A percentile compares a stretch with the other conserved stretches of the same genome.
phyloP scores from a whole-genome alignment of 2,797 vertebrate genomes.

The Cyprinella venusta region DNA sequence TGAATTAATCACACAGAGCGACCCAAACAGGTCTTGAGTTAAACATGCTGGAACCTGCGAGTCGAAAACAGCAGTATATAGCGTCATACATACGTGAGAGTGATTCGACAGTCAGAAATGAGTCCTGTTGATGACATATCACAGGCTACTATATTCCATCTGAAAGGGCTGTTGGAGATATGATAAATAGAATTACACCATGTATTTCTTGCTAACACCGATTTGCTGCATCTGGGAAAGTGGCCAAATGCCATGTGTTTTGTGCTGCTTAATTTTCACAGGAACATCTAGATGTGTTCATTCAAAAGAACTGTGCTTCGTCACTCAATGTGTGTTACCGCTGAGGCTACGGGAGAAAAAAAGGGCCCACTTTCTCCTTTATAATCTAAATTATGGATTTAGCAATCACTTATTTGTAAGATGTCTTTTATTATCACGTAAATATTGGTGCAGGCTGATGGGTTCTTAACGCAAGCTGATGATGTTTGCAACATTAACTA shows the following conservation, averaged over 20 bases:
- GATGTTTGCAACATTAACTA: no score
- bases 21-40: constrained; percentile 6
- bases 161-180: neutral
- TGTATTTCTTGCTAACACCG: neutral
- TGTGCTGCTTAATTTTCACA: constrained; percentile 12
- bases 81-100: constrained; percentile 4
- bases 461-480: no score
- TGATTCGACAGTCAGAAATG: neutral
- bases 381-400: neutral
- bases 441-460: no score
- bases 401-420: neutral
- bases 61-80: constrained; percentile 1
- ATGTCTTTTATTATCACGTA: neutral
- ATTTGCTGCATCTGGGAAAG: constrained; percentile 5
- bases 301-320: neutral
- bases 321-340: neutral
- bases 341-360: neutral
- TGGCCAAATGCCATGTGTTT: constrained; percentile 3
- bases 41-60: constrained; percentile 30
- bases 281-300: constrained; percentile 16
- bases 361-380: neutral
- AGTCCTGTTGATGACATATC: neutral
- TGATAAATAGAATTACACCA: constrained; percentile 14
- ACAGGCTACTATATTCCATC: constrained; percentile 3
- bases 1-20: constrained; percentile 53